A percentile compares a stretch with the other conserved stretches of the same genome.
Conservation (phyloP, 1,140 invertebrate species). For the Caerostris extrusa region DNA sequence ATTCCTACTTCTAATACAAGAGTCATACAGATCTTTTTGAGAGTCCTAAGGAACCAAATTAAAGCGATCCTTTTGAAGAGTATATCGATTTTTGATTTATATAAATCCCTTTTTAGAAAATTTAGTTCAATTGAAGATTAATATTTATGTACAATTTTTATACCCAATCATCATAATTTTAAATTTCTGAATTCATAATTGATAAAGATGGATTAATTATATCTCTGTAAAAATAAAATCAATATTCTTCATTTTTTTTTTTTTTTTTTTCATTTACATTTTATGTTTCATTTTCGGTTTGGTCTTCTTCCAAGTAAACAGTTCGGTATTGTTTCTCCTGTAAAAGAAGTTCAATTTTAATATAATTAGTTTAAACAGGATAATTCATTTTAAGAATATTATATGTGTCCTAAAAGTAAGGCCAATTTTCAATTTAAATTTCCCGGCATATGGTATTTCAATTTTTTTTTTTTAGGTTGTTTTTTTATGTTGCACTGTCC, state of each 20-base stretch:
- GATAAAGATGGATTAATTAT: not conserved
- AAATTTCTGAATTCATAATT: not conserved
- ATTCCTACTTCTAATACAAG: slow-evolving; percentile 14
- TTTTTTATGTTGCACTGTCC: too few relatives aligned
- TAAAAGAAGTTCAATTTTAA: not conserved
- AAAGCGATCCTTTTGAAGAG: not conserved
- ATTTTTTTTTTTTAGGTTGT: too few relatives aligned
- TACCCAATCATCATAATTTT: not conserved
- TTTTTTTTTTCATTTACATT: not conserved
- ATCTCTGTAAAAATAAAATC: slow-evolving; percentile 68
- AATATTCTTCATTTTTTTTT: not conserved
- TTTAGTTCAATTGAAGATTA: not conserved
- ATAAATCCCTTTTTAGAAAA: not conserved
- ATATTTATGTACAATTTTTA: not conserved
- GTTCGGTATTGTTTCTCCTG: slow-evolving; percentile 69
- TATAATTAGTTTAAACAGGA: too few relatives aligned
- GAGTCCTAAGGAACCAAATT: not conserved
- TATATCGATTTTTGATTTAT: not conserved
- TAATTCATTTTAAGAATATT: too few relatives aligned
- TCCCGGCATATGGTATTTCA: too few relatives aligned
- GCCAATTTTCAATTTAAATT: too few relatives aligned
- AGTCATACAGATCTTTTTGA: not conserved
- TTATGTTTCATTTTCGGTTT: slow-evolving; percentile 66
- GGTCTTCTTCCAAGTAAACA: slow-evolving; percentile 66
- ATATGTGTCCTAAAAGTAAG: too few relatives aligned